Evolutionary conservation across 1,140 invertebrate genomes (phyloP), one percentile per base, ranked within the genome.

Genomic region (Lepeophtheirus salmonis): DNA sequence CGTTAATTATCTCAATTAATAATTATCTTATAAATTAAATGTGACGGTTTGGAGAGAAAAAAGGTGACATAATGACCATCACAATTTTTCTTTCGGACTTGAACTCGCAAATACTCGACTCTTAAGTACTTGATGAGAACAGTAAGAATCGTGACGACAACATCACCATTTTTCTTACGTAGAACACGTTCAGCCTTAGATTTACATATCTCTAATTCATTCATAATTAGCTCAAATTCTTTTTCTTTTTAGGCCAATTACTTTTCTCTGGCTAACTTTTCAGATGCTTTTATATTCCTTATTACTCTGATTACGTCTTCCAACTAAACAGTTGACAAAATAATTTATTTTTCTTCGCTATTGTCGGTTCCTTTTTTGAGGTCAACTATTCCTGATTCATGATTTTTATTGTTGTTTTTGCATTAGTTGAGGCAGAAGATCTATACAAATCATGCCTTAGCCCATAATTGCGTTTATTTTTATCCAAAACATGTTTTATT

Each of bases 291-390:
- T n/a, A 26, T 21, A 13, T 20, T 25, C 22, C 59, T 52, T 2
- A 61, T 61, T 13, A 25, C 51, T 55, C 17, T 53, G 3, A 61
- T 56, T 6, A 50, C 59, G 21, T 61, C 59, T 18, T 61, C 59
- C 1, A 60, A 18, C 18, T 23, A 52, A 16, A 16, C 25, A 12
- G 18, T 16, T 16, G 59, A 22, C 1, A 50, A 61, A 2, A 53
- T 12, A 2, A 61, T 61, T 50, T 61, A 52, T 24, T 53, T 56
- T 24, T 61, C 59, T 48, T 61, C 59, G 16, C 53, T 50, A 55
- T 61, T 60, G 50, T 61, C 59, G 17, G 59, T 61, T 12, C 60
- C 59, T 50, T 61, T 61, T 26, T 61, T 50, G 1, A 61, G 59
- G 54, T 61, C 59, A 14, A 50, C 59, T 17, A 48, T 48, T n/a